Evolutionary conservation across 2,888 invertebrate genomes (phyloP).

Genomic region (Morinoia aosen): DNA sequence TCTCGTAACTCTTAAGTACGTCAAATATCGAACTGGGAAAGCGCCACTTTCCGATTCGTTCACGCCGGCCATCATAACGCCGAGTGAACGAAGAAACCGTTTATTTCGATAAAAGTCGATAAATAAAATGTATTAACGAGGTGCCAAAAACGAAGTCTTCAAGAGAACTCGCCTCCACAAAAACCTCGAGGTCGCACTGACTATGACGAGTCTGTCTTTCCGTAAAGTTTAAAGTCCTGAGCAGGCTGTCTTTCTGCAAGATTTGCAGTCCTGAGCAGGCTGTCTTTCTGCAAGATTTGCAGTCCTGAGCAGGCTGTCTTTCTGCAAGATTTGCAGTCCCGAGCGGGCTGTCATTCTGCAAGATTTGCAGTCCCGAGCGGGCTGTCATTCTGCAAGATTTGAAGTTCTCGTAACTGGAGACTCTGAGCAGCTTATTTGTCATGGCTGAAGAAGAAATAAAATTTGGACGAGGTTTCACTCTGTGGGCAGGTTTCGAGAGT

Average conservation of each 20-base stretch:
- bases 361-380: not conserved
- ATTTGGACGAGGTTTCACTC: not conserved
- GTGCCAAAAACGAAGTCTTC: not conserved
- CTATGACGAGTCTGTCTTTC: not conserved
- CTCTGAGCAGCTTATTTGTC: no score
- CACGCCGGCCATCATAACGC: not conserved
- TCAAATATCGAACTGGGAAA: not conserved
- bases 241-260: no score
- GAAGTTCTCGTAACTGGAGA: no score
- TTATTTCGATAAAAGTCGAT: no score
- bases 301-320: not conserved
- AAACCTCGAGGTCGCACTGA: not conserved
- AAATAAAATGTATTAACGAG: not conserved
- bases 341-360: no score
- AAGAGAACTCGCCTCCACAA: not conserved
- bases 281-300: not conserved
- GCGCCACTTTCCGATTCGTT: not conserved
- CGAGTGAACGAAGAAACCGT: no score
- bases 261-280: no score
- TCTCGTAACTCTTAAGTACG: conserved; percentile 7
- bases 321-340: no score
- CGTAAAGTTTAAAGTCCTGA: not conserved
- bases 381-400: no score
- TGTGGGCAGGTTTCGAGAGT: not conserved
- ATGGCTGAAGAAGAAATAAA: no score